A percentile compares a stretch with the other conserved stretches of the same genome.
Conservation (phyloP, 2,797 vertebrate species). For the Ctenochaetus hawaiiensis region DNA sequence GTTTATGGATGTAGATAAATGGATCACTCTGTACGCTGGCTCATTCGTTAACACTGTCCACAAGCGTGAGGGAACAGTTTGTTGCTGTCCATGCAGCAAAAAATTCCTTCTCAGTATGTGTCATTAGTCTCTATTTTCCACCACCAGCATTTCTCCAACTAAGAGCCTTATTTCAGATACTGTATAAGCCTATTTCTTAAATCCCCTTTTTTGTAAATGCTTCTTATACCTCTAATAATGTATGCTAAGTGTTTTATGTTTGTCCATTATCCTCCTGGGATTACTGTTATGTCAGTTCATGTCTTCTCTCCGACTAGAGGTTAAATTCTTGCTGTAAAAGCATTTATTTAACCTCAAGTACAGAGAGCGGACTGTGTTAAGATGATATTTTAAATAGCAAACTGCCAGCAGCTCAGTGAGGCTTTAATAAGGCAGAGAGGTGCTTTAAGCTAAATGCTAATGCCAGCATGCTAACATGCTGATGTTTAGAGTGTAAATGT, state of each 20-base stretch:
- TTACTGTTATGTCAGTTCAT: not conserved
- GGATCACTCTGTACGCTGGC: conserved; percentile 4
- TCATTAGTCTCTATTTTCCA: not conserved
- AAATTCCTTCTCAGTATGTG: too few relatives aligned
- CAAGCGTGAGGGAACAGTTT: not conserved
- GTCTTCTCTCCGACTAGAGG: not conserved
- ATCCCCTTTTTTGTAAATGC: not conserved
- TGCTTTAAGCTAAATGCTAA: not conserved
- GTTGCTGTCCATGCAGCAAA: not conserved
- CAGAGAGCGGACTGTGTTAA: not conserved
- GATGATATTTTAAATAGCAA: not conserved
- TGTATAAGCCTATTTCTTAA: not conserved
- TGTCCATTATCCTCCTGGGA: not conserved
- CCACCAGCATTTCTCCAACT: not conserved
- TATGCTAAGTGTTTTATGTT: not conserved
- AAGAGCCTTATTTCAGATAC: not conserved
- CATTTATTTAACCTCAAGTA: not conserved
- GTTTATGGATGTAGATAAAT: conserved; percentile 19
- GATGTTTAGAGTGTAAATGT: not conserved
- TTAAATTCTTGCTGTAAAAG: not conserved
- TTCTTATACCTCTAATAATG: not conserved
- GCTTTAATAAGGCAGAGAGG: not conserved
- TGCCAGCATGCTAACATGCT: not conserved
- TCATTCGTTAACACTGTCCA: conserved; percentile 16
- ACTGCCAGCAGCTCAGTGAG: not conserved